Evolutionary conservation across 1,140 invertebrate species (phyloP).

Genomic region (Papilio machaon): DNA sequence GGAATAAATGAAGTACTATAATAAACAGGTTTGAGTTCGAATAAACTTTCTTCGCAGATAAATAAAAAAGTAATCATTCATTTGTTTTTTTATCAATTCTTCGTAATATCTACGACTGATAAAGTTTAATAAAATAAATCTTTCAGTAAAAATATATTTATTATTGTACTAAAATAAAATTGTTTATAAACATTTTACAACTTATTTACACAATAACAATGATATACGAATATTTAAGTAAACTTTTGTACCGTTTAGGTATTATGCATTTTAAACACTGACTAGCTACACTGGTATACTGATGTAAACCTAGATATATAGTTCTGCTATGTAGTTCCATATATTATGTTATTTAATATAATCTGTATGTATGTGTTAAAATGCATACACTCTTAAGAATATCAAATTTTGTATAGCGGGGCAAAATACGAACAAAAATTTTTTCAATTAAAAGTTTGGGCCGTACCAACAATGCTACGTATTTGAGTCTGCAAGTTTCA

Average conservation of each 20-base stretch:
- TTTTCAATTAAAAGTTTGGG: slow-evolving; percentile 1
- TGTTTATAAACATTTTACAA: neutral
- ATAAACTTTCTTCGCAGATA: too few relatives aligned
- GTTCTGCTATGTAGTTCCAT: neutral
- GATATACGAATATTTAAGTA: slow-evolving; percentile 38
- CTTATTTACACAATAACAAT: neutral
- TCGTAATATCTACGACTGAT: too few relatives aligned
- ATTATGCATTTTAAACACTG: slow-evolving; percentile 42
- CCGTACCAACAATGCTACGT: neutral
- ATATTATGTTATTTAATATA: neutral
- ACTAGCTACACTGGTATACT: slow-evolving; percentile 46
- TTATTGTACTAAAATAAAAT: neutral
- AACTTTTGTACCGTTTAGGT: slow-evolving; percentile 40
- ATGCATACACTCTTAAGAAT: neutral
- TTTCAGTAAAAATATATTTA: slow-evolving; percentile 9
- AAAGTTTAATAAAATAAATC: neutral
- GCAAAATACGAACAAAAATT: slow-evolving; percentile 8
- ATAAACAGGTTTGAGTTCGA: too few relatives aligned
- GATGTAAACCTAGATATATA: slow-evolving; percentile 21
- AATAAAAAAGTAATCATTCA: too few relatives aligned
- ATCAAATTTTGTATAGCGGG: neutral
- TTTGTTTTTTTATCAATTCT: too few relatives aligned
- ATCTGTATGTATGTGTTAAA: neutral
- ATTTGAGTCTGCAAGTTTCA: neutral
- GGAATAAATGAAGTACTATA: too few relatives aligned